Evolutionary conservation across 2,113 vertebrate species (phyloP).

Genomic region (Lethenteron reissneri): DNA sequence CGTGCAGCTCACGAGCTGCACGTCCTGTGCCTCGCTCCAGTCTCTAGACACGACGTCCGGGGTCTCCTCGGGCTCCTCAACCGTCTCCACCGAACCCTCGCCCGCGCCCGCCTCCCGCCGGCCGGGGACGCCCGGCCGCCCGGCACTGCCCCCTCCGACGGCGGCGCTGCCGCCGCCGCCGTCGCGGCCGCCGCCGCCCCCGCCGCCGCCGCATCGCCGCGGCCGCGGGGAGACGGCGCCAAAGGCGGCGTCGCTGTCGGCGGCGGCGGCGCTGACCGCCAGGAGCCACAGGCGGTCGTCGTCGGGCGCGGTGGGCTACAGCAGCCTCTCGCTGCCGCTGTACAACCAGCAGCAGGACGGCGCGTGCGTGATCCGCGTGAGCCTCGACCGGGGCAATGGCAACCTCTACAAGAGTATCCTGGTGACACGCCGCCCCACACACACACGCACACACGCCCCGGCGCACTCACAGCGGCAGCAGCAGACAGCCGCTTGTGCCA

Average conservation of each 20-base stretch:
- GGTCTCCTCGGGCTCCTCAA: constrained; percentile 1
- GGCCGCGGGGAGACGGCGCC: neutral
- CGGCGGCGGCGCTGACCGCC: constrained; percentile 17
- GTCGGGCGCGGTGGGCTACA: neutral
- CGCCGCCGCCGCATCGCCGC: constrained; percentile 24
- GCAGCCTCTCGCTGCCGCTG: constrained; percentile 15
- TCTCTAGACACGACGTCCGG: constrained; percentile 4
- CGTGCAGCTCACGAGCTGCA: neutral
- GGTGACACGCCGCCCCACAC: constrained; percentile 22
- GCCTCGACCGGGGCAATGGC: constrained; percentile 28
- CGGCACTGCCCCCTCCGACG: constrained; percentile 8
- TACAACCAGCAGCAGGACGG: constrained; percentile 31
- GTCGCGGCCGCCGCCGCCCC: neutral
- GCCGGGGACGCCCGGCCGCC: neutral
- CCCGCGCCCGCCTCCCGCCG: neutral
- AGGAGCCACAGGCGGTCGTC: neutral
- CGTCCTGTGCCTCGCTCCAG: neutral
- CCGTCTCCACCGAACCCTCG: neutral
- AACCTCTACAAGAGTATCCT: constrained; percentile 59
- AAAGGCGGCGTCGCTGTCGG: constrained; percentile 12
- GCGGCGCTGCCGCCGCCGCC: constrained; percentile 8
- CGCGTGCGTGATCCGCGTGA: constrained; percentile 38
- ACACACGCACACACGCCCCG: neutral
- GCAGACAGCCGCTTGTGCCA: too few relatives aligned
- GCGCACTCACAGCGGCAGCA: too few relatives aligned